Evolutionary conservation across 2,797 vertebrate genomes (phyloP).

Genomic region (Platyrinchus mystaceus): DNA sequence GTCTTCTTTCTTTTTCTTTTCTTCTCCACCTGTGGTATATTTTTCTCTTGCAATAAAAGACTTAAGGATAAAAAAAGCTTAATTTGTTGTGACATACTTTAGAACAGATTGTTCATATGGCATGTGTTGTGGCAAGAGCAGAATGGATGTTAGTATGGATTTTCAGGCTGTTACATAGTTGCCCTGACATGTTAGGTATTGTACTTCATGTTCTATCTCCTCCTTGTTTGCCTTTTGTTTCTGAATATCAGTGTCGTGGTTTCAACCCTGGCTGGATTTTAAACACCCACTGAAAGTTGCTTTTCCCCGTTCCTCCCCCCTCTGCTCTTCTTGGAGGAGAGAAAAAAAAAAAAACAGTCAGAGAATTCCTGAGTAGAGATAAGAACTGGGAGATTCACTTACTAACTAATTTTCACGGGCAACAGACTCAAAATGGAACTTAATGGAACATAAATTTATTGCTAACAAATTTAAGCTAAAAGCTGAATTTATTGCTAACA

Average conservation of each 20-base stretch:
- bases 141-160: not conserved
- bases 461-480: too few relatives aligned
- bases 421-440: too few relatives aligned
- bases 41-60: not conserved
- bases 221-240: not conserved
- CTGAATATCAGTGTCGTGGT: not conserved
- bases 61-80: not conserved
- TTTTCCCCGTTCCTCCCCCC: too few relatives aligned
- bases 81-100: not conserved
- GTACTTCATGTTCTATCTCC: not conserved
- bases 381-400: too few relatives aligned
- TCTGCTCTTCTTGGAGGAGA: too few relatives aligned
- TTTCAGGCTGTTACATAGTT: not conserved
- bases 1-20: not conserved
- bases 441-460: too few relatives aligned
- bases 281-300: too few relatives aligned
- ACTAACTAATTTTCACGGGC: too few relatives aligned
- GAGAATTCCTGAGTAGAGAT: too few relatives aligned
- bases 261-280: too few relatives aligned
- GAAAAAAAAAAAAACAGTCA: too few relatives aligned
- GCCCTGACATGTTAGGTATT: not conserved
- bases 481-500: too few relatives aligned
- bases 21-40: rapidly evolving
- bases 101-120: not conserved
- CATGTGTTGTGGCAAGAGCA: not conserved